These are phyloP conservation scores for Clusia tigrina DNA, from an alignment of 2,888 invertebrate species.

Conservation along the genomic window DNA sequence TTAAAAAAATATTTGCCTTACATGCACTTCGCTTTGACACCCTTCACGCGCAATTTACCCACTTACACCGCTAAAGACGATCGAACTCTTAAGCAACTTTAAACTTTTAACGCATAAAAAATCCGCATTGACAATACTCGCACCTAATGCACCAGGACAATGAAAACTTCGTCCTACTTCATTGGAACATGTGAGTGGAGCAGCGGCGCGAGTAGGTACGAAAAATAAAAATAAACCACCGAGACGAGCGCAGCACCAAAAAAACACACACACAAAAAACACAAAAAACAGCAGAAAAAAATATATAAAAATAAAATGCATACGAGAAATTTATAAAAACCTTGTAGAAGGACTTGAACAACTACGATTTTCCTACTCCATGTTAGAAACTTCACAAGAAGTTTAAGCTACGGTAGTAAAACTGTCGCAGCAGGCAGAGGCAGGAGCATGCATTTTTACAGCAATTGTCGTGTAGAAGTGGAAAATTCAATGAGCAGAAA, in stretches of 20 bases:
- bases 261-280: background rate
- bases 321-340: too few species aligned
- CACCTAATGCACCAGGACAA: conserved; percentile 7
- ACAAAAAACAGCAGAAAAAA: background rate
- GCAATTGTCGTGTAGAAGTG: too few species aligned
- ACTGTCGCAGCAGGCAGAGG: too few species aligned
- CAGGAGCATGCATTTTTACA: too few species aligned
- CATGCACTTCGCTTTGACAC: background rate
- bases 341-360: too few species aligned
- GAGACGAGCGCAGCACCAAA: background rate
- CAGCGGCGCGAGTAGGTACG: background rate
- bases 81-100: conserved; percentile 40
- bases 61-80: conserved; percentile 6
- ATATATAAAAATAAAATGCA: background rate
- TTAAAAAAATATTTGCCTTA: background rate
- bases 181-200: background rate
- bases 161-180: background rate
- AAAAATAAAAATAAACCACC: background rate
- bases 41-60: background rate
- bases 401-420: too few species aligned
- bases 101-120: conserved; percentile 44
- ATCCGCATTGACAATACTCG: conserved; percentile 53
- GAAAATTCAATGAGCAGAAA: too few species aligned
- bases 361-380: too few species aligned
- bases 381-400: too few species aligned